Evolutionary conservation across 1,140 invertebrate species (phyloP), one percentile per base, ranked within the genome.

Genomic region (Diachasmimorpha longicaudata): DNA sequence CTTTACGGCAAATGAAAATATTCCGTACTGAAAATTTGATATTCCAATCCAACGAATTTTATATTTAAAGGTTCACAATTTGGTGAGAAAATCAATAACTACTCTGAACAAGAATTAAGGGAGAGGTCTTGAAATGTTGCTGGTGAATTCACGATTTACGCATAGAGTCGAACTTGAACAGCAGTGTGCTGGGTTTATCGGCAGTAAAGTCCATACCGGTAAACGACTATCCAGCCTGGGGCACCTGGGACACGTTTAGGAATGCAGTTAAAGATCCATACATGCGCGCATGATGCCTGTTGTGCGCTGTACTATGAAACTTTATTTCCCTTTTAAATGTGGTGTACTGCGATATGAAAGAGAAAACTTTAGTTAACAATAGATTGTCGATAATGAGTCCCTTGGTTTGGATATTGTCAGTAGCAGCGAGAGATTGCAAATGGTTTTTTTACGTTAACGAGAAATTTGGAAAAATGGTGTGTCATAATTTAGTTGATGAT

Each of bases 161-260:
- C 79, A 83, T 84, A 76, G 77, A 79, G 74, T 23, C 78, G 80
- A 77, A 79, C 77, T 77, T 78, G 79, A 77, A 80, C 75, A 78
- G 82, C 77, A 82, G 80, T 81, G 81, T 42, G 9, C 81, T 85
- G 82, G 80, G 79, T 84, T 84, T 84, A 85, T 83, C 81, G 82
- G 79, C 78, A 81, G 78, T 84, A 85, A 84, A 84, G 78, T 84
- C 82, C 79, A 77, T 80, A 84, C 79, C 70, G 79, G 79, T 75
- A 79, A 81, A 84, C 79, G 80, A 81, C 79, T 80, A 79, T 81
- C 77, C 75, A 55, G 69, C 70, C 72, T 39, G 63, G 52, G 67
- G 77, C 81, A 84, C 83, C 82, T 84, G 83, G 79, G 77, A 76
- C 81, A 78, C 80, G 76, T 81, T 82, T 82, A 78, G 71, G 77